Evolutionary conservation across 2,888 invertebrate genomes (phyloP), one percentile per base, ranked within the genome.

Genomic region (Drosophila cognata): DNA sequence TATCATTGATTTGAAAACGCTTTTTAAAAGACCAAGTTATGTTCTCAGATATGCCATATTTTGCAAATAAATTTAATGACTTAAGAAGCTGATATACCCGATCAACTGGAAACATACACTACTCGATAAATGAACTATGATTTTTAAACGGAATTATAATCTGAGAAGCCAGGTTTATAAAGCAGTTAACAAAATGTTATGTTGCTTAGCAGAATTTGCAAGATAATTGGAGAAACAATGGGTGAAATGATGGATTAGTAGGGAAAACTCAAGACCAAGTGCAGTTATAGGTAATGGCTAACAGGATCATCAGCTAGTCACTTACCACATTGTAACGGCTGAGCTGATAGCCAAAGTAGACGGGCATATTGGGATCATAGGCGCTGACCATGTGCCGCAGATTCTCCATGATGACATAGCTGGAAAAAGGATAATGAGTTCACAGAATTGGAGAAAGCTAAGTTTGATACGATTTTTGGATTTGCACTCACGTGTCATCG

Each of bases 391-490:
- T 96, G 89, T 96, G 97, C 18, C 99, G 95, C 11, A 99, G 94
- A 93, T 99, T 99, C 93, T 99, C 99, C 67, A 99, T 95, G 29
- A 99, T 95, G n/a, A 99, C 97, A 93, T 98, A 99, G 52, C 97
- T 97, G 93, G 13, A 94, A 46, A 28, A 11, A 16, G 13, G 18
- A 10, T 35, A n/a, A 33, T 43, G 18, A 28, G 18, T 4, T 29
- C 3, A 29, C 0, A 25, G 10, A 13, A 25, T 13, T 25, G 35
- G 2, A 33, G 2, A 7, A n/a, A 35, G 8, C 11, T 10, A 7
- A 29, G n/a, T 16, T 8, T 46, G 4, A 21, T 7, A 13, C 13
- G 33, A 21, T 38, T 55, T 10, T 1, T 6, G 8, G n/a, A 51
- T 21, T 16, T 31, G 8, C n/a, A 6, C 98, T 98, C 92, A 99